phyloP scores from a whole-genome alignment of 2,113 vertebrate species.

The Raja brachyura region DNA sequence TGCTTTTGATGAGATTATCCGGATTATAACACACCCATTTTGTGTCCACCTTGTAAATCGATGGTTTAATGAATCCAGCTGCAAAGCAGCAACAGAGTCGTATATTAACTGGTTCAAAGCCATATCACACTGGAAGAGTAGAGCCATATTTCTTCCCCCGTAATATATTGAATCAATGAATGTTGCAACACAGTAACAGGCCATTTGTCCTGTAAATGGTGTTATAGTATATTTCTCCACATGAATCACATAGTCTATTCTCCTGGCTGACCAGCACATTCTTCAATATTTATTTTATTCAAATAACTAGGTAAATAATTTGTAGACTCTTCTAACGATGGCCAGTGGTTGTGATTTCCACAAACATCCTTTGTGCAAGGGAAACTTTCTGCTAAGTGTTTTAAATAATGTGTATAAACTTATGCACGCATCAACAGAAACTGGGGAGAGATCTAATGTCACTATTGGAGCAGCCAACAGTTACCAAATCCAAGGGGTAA shows the following conservation, averaged over 20 bases:
- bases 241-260: neutral
- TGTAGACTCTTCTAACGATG: neutral
- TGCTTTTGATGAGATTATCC: constrained; percentile 12
- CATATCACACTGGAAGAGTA: neutral
- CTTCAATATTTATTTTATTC: neutral
- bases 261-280: neutral
- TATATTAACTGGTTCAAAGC: neutral
- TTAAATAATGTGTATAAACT: neutral
- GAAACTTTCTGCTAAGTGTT: too few relatives aligned
- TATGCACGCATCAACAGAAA: neutral
- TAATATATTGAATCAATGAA: neutral
- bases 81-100: neutral
- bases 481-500: neutral
- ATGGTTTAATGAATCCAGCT: neutral
- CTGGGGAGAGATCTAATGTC: neutral
- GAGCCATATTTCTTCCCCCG: neutral
- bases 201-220: neutral
- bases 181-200: neutral
- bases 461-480: too few relatives aligned
- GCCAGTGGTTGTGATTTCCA: neutral
- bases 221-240: neutral
- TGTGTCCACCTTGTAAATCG: constrained; percentile 1
- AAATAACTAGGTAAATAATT: neutral
- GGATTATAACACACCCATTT: neutral
- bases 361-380: neutral